A percentile compares a stretch with the other conserved stretches of the same genome.
These are phyloP conservation scores for Drosophila jambulina DNA, from an alignment of 1,140 invertebrate genomes.

Conservation along the genomic window DNA sequence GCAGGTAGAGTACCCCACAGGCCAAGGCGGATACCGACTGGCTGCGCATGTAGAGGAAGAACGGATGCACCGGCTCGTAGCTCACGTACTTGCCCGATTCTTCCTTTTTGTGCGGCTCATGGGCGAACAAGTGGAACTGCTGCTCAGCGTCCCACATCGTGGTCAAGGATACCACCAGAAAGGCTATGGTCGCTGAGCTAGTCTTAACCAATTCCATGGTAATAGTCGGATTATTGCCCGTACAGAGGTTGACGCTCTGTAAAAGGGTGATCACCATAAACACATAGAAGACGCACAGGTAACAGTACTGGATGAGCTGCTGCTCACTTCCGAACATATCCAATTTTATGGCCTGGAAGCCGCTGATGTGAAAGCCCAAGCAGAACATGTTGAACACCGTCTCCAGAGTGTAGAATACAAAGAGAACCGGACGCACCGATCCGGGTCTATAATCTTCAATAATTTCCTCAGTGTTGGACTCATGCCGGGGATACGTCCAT, in stretches of 20 bases:
- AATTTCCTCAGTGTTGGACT: fast-evolving
- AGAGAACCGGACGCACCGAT: slow-evolving; percentile 33
- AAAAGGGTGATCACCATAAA: slow-evolving; percentile 48
- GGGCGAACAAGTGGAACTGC: slow-evolving; percentile 21
- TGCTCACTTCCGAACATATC: not conserved
- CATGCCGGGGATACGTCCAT: too few species aligned
- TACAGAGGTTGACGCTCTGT: slow-evolving; percentile 48
- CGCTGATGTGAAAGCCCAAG: slow-evolving; percentile 36
- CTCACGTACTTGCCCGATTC: not conserved
- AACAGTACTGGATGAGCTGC: slow-evolving; percentile 17
- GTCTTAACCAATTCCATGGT: slow-evolving; percentile 25
- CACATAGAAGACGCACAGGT: slow-evolving; percentile 26
- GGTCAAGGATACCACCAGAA: slow-evolving; percentile 19
- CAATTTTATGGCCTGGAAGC: slow-evolving; percentile 14
- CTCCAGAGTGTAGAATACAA: slow-evolving; percentile 42
- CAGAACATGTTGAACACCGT: slow-evolving; percentile 39
- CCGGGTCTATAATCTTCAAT: not conserved
- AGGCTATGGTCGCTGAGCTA: slow-evolving; percentile 10
- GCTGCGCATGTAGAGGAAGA: slow-evolving; percentile 10
- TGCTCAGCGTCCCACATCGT: slow-evolving; percentile 48
- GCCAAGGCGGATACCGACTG: slow-evolving; percentile 33
- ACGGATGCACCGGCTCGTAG: slow-evolving; percentile 23
- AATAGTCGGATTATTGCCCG: slow-evolving; percentile 21
- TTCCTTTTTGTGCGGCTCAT: too few species aligned
- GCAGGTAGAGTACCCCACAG: slow-evolving; percentile 43